Base-by-base conservation (phyloP, 1,140 invertebrate species). In the Pogonomyrmex barbatus region DNA sequence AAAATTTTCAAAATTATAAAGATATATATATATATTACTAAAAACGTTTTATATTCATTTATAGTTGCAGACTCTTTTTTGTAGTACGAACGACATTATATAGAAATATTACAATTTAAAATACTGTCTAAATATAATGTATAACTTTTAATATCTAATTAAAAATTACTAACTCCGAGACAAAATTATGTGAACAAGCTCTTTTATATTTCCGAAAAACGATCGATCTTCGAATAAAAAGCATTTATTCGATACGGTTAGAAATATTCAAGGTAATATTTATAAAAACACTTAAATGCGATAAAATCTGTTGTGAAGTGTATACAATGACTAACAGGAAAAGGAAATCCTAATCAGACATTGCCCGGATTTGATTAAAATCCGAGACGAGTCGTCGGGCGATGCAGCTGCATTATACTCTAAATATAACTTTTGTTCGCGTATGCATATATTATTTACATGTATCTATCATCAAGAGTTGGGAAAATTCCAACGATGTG, bases 401-500 rank as follows among this genome's bases (percentile, higher is more conserved):
- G 14, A 47, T 12, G 52, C 12, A 56, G 36, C 10, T 63, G 30
- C 14, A 77, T 47, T 58, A n/a, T 3, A 10, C 2, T 67, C 17
- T 79, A 67, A 39, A 67, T 79, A 50, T 67, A 17, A 63, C 30
- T n/a, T 62, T 17, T 24, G 24, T 42, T 36, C 33, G 4, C 17
- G 5, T 39, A 9, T 45, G 8, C 17, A 52, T 65, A 39, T 78
- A 39, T 62, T 62, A 45, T n/a, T 58, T 62, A 24, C 10, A 68
- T 30, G 2, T 12, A 63, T 45, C 24, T 14, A 54, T 52, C n/a
- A 36, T 70, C 36, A 12, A 85, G 9, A 10, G 8, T 77, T 56
- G 24, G 67, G 67, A 58, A 87, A 79, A 79, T 87, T 87, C 86
- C 82, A 5, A 52, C 8, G 12, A 3, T 36, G 12, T 12, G 36